Percentiles rank a stretch among this genome's conserved stretches.
Conservation (phyloP, 2,888 invertebrate genomes). For the Lasioglossum zephyrum region DNA sequence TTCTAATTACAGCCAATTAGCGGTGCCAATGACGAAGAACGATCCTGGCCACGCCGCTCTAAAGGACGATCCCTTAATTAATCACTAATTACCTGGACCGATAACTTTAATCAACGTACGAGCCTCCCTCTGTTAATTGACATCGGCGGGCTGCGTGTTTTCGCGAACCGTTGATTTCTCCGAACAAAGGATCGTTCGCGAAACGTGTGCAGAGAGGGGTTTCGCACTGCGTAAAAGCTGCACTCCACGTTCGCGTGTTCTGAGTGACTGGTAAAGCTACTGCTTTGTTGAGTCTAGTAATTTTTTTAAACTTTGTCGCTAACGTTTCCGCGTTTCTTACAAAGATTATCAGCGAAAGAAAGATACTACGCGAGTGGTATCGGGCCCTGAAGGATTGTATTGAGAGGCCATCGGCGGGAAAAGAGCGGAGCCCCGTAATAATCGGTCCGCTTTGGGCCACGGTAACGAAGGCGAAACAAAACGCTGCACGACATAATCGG, state of each 20-base stretch:
- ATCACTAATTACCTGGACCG: slow-evolving; percentile 56
- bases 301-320: background rate
- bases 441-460: slow-evolving; percentile 56
- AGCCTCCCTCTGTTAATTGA: slow-evolving; percentile 45
- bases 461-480: slow-evolving; percentile 71
- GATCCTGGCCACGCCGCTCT: slow-evolving; percentile 25
- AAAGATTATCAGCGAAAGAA: background rate
- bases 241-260: background rate
- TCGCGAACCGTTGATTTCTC: slow-evolving; percentile 11
- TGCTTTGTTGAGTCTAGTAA: background rate
- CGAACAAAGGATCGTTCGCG: slow-evolving; percentile 10
- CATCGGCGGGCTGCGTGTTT: slow-evolving; percentile 24
- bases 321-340: background rate
- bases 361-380: background rate
- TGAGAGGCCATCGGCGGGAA: background rate
- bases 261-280: background rate
- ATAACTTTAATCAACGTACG: slow-evolving; percentile 56
- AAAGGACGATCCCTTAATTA: slow-evolving; percentile 57
- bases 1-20: slow-evolving; percentile 64
- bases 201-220: background rate
- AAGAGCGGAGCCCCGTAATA: slow-evolving; percentile 50
- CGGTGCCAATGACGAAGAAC: slow-evolving; percentile 42
- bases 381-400: background rate
- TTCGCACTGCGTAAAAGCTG: background rate
- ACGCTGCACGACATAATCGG: slow-evolving; percentile 68